Evolutionary conservation across 1,140 invertebrate species (phyloP), one percentile per base, ranked within the genome.

Genomic region (Drosophila subpulchrella): DNA sequence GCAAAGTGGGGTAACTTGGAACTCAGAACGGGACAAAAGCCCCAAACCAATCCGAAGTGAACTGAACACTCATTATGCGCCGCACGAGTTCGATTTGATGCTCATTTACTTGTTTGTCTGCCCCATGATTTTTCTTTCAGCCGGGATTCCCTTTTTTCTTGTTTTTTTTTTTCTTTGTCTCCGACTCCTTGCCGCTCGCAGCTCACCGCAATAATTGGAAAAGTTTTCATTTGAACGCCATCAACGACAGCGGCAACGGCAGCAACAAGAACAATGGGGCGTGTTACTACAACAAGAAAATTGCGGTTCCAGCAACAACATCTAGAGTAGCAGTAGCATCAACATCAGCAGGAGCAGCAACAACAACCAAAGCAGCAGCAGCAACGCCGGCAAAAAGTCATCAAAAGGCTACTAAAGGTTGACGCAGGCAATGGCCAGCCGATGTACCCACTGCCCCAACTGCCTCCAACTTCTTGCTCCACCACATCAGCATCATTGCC

Each of bases 401-500:
- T 89, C 84, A 88, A 88, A 88, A 84, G 83, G 83, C 83, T 88
- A 86, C 83, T 86, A 86, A 86, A 86, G 83, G 83, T 86, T 86
- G 83, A 88, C 83, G 83, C 79, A 80, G 71, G 79, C 81, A 81
- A 86, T 82, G 59, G 46, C 79, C 78, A 88, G 62, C 58, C 46
- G 82, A 62, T 65, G 48, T 60, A 68, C 55, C 75, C 80, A 46
- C 50, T 27, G 32, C 41, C 12, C 41, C 15, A 7, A 48, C 7
- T 38, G 27, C 42, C 42, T 11, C 42, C 5, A 11, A 17, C 6
- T 10, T 32, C 17, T 17, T 12, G 15, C 42, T 12, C 27, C 42
- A 27, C 13, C 50, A 13, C 51, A 70, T 48, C 50, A 57, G 17
- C 65, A 46, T 24, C 47, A 66, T 6, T 15, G n/a, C 50, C 42